These are phyloP conservation scores for Macquaria australasica DNA, from an alignment of 2,113 vertebrate genomes.

Conservation along the genomic window DNA sequence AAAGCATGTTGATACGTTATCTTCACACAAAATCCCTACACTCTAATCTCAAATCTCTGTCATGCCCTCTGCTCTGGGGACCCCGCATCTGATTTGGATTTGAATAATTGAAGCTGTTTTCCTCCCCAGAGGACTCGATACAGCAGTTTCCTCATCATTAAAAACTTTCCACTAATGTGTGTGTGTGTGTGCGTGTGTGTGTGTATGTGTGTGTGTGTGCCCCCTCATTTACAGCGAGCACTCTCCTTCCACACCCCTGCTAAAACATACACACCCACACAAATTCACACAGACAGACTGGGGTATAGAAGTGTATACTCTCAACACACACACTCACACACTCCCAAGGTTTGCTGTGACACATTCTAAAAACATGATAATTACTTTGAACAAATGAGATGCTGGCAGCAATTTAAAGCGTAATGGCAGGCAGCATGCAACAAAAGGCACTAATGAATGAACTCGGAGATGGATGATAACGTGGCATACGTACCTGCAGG, in stretches of 20 bases:
- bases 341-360: constrained; percentile 42
- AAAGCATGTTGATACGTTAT: constrained; percentile 39
- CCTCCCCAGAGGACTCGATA: constrained; percentile 52
- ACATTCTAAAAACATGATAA: constrained; percentile 54
- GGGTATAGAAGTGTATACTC: constrained; percentile 45
- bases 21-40: constrained; percentile 42
- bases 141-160: constrained; percentile 64
- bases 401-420: constrained; percentile 42
- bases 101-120: constrained; percentile 63
- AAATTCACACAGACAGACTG: constrained; percentile 48
- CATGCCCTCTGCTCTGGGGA: constrained; percentile 61
- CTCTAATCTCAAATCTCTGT: constrained; percentile 57
- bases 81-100: constrained; percentile 63
- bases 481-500: constrained; percentile 80
- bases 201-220: constrained; percentile 6
- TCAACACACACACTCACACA: constrained; percentile 5
- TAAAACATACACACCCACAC: constrained; percentile 62
- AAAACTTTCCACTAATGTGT: constrained; percentile 72
- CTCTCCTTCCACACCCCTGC: constrained; percentile 49
- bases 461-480: constrained; percentile 62
- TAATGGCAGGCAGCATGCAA: constrained; percentile 45
- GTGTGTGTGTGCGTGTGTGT: constrained; percentile 14
- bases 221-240: constrained; percentile 35
- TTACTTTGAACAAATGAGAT: constrained; percentile 60
- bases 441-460: constrained; percentile 67